Evolutionary conservation across 2,797 vertebrate genomes (phyloP), one percentile per base, ranked within the genome.

Genomic region (Vespertilio murinus): DNA sequence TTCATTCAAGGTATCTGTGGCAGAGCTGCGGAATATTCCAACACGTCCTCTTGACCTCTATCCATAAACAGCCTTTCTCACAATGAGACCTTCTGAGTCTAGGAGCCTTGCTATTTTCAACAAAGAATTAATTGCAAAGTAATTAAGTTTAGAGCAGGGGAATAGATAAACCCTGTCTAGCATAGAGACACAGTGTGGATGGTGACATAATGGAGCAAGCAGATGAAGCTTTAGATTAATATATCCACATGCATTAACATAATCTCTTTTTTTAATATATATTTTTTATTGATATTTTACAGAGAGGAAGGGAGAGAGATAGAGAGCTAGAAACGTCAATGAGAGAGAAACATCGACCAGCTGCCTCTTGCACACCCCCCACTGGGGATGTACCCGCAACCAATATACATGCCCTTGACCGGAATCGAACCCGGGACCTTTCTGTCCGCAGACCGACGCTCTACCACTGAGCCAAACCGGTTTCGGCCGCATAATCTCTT

Each of bases 51-150:
- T 96, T 93, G 96, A 97, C 96, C 96, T 97, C 96, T 95, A 96
- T 96, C 97, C 95, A 96, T 90, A 97, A 97, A 96, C 93, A 97
- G 96, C 85, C 79, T 96, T 96, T 94, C 95, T 97, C 83, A 97
- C 97, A 97, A 92, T 95, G 97, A 97, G 95, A 97, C 77, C 86
- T 96, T 96, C 96, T 2, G 71, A 96, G 96, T 97, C 97, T 96
- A 97, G 97, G 94, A 97, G 95, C 81, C 94, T 95, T 96, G 95
- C 97, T 97, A 97, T 97, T 97, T 97, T 97, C 96, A 97, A 96
- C 97, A 96, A 97, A 97, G 96, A 96, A 97, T 97, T 97, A 97
- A 97, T 97, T 97, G 97, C 97, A 96, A 97, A 97, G 96, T 96
- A 97, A 97, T 97, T 97, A 97, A 96, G 95, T 97, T 94, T 97